Evolutionary conservation across 2,113 vertebrate species (phyloP), one percentile per base, ranked within the genome.

Genomic region (Leiothrix lutea): DNA sequence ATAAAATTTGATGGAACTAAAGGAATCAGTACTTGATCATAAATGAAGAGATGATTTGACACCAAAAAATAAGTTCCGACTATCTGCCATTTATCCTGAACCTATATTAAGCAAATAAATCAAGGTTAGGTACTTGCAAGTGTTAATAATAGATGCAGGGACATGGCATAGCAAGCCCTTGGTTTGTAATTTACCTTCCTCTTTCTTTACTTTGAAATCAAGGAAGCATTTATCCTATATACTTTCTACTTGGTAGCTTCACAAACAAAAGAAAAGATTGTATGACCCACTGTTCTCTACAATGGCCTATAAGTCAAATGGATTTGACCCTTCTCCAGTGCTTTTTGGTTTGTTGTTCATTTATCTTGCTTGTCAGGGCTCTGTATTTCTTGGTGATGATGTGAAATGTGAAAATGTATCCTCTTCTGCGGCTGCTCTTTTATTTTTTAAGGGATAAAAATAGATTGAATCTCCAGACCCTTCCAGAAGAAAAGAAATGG

Each of bases 291-390:
- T 12, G 16, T 97, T 95, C 74, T 96, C 92, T 79, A 72, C 50
- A 92, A 54, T 35, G 66, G 84, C 90, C 45, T 48, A 40, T 78
- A 94, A 79, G 88, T 96, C 95, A 96, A 95, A 97, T 92, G 81
- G 65, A 92, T 94, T 95, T 97, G 93, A 97, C 86, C 84, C 81
- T 94, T 97, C 86, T 81, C 70, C n/a, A 82, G 80, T 71, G 61
- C 81, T 95, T 96, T 95, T 93, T 60, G 57, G 91, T 81, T 95
- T 95, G 72, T 92, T 97, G 67, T 84, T 97, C 96, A 98, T 97
- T 98, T 95, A 94, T 97, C 93, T 96, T 96, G 54, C 28, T 93
- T 97, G 85, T 96, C 96, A 97, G 85, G 38, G 66, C 82, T 94
- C 83, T 87, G 66, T 95, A 70, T 95, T 96, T 97, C 80, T 94